Base-by-base conservation (phyloP, 92 coral and sea anemone species). In the Phymanthus crucifer region DNA sequence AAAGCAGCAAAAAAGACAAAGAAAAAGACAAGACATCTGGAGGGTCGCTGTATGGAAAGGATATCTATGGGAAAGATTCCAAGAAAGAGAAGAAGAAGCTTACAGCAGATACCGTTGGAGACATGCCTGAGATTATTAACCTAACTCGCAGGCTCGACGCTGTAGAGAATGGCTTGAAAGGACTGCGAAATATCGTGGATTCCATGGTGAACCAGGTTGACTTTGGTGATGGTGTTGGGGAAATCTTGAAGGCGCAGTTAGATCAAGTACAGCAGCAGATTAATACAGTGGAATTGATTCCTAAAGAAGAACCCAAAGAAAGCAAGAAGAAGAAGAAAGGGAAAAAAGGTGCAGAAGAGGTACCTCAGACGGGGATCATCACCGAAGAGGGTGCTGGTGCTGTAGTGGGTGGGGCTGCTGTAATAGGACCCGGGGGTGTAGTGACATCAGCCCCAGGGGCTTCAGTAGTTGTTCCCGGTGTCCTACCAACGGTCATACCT, bases 151-250 rank as follows among this genome's bases (percentile, higher is more conserved):
- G 92, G 47, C 47, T 94, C 24, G 94, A 88, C 61, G 94, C 93
- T 34, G 93, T 91, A 14, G 98, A 94, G 48, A 89, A 70, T 31
- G 97, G 95, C 19, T 78, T 94, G 70, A 90, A 92, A 74, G 83
- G 97, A 38, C 84, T 94, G 47, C 93, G 97, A 35, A 92, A 90
- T 80, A 92, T 94, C 71, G 84, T 94, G 40, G 97, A 90, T 80
- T 88, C 94, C 61, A 86, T 94, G 91, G 94, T 94, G 16, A 92
- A 93, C 69, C 98, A 92, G 73, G 97, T 91, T 9, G 97, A 92
- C 82, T 90, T 90, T 70, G 94, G 97, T 33, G 97, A 88, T 69
- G 94, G 89, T 14, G 93, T 92, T 33, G 94, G 93, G 16, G 90
- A 90, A 29, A 77, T 86, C 73, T 75, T 92, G 9, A 90, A 89